phyloP scores from a whole-genome alignment of 2,797 vertebrate genomes.

The Streptopelia turtur region DNA sequence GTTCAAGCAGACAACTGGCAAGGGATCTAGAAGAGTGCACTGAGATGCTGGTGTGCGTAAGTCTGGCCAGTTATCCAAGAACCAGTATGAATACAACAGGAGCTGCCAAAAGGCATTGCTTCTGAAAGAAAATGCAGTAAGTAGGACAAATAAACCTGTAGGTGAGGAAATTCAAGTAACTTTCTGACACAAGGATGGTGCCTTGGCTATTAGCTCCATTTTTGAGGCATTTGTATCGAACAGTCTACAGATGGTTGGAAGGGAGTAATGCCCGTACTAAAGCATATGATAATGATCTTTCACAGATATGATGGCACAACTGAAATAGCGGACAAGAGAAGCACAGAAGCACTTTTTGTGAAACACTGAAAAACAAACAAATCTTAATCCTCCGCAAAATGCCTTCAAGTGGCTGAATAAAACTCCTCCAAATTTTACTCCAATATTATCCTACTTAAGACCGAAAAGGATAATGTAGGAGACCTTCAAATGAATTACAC shows the following conservation, averaged over 20 bases:
- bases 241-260: neutral
- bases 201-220: neutral
- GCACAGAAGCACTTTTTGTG: conserved; percentile 22
- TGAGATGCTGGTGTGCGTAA: conserved; percentile 8
- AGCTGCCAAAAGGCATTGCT: conserved; percentile 59
- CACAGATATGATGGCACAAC: conserved; percentile 34
- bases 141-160: conserved; percentile 58
- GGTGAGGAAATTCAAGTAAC: conserved; percentile 25
- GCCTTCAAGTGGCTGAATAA: conserved; percentile 36
- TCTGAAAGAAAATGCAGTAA: conserved; percentile 47
- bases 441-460: neutral
- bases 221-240: neutral
- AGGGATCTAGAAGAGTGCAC: conserved; percentile 41
- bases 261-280: neutral
- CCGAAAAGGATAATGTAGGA: neutral
- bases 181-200: neutral
- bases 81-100: neutral
- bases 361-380: conserved; percentile 34
- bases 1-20: conserved; percentile 66
- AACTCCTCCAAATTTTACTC: conserved; percentile 18
- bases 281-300: conserved; percentile 39
- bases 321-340: neutral
- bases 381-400: conserved; percentile 5
- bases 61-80: conserved; percentile 41
- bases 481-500: conserved; percentile 25